Percentiles rank a stretch among this genome's conserved stretches.
phyloP scores from a whole-genome alignment of 2,888 invertebrate genomes.

The Cryptocheilus praepositus region DNA sequence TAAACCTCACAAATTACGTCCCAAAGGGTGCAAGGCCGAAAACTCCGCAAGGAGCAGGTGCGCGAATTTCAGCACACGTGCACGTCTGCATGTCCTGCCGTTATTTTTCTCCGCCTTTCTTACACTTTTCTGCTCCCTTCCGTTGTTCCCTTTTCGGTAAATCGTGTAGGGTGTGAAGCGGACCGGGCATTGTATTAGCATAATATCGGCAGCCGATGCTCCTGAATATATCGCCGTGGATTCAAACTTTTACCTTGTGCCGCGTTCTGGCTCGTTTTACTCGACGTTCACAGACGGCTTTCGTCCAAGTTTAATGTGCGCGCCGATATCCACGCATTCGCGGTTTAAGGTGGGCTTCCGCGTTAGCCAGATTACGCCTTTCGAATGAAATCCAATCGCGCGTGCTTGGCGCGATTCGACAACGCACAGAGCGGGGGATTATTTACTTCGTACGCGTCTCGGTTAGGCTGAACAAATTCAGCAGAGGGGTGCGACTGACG shows the following conservation, averaged over 20 bases:
- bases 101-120: conserved; percentile 15
- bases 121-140: background rate
- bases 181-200: conserved; percentile 53
- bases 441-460: too few relatives aligned
- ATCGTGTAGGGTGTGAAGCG: conserved; percentile 30
- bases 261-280: conserved; percentile 27
- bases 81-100: conserved; percentile 11
- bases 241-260: conserved; percentile 32
- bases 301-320: too few relatives aligned
- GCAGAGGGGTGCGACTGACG: too few relatives aligned
- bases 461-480: too few relatives aligned
- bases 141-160: conserved; percentile 15
- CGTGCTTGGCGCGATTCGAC: too few relatives aligned
- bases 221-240: conserved; percentile 47
- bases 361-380: too few relatives aligned
- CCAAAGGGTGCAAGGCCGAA: conserved; percentile 44
- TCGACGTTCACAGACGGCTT: conserved; percentile 4
- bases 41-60: conserved; percentile 55
- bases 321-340: too few relatives aligned
- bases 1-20: conserved; percentile 61
- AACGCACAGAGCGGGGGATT: too few relatives aligned
- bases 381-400: too few relatives aligned
- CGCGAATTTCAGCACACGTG: conserved; percentile 42
- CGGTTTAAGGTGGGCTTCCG: too few relatives aligned
- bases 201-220: conserved; percentile 55